These are phyloP conservation scores for Platycercus adscitus DNA, from an alignment of 2,113 vertebrate species.

Conservation along the genomic window DNA sequence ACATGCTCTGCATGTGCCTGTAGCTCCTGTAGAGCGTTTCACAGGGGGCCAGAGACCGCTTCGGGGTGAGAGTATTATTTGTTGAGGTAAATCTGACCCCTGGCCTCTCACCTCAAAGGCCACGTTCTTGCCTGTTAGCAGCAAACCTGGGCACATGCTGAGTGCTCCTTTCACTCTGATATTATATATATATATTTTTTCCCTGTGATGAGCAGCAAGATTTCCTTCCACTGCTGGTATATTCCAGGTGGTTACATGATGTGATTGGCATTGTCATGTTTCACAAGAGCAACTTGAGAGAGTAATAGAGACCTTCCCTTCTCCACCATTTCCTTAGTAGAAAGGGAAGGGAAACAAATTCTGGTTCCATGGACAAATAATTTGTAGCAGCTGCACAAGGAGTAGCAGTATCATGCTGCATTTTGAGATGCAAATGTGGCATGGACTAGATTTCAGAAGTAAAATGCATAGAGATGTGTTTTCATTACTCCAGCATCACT, in stretches of 20 bases:
- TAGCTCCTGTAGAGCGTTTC: not conserved
- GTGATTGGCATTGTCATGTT: not conserved
- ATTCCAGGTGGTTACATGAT: not conserved
- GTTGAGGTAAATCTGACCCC: not conserved
- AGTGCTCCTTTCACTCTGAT: not conserved
- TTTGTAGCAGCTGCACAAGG: not conserved
- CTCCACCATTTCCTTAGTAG: not conserved
- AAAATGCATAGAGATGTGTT: not conserved
- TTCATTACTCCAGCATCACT: not conserved
- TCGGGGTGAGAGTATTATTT: accelerated
- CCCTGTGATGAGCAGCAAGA: not conserved
- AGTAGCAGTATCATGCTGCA: not conserved
- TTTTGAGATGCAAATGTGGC: not conserved
- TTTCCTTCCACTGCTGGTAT: not conserved
- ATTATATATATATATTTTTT: too few relatives aligned
- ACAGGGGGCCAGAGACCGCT: not conserved
- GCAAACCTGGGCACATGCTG: not conserved
- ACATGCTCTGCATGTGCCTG: not conserved
- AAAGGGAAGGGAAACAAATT: not conserved
- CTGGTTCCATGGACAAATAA: not conserved
- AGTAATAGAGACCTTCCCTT: not conserved
- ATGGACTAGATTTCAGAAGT: not conserved
- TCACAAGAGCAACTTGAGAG: not conserved
- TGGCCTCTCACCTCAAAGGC: not conserved
- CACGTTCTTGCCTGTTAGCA: not conserved